A percentile compares a stretch with the other conserved stretches of the same genome.
Conservation (phyloP, 2,888 invertebrate species). For the Stramonita haemastoma region DNA sequence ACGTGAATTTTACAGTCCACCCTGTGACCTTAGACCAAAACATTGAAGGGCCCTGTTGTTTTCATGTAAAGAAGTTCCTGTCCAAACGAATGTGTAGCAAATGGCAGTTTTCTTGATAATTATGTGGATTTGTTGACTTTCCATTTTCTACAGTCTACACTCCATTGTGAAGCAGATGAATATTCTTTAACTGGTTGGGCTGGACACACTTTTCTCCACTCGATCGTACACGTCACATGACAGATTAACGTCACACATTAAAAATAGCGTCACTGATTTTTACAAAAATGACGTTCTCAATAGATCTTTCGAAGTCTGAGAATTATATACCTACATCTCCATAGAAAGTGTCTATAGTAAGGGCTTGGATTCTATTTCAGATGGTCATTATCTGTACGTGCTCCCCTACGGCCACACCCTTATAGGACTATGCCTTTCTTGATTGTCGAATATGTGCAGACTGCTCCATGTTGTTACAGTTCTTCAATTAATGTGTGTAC, state of each 20-base stretch:
- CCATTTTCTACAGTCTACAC: neutral
- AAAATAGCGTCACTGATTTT: neutral
- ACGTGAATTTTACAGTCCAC: too few relatives aligned
- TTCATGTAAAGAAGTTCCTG: too few relatives aligned
- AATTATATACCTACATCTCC: neutral
- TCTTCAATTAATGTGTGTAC: neutral
- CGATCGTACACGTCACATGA: neutral
- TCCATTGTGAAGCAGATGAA: neutral
- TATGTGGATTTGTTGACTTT: too few relatives aligned
- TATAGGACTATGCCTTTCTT: neutral
- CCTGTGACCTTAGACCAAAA: too few relatives aligned
- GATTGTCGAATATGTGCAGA: constrained; percentile 8
- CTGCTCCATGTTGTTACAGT: neutral
- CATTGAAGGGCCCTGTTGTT: too few relatives aligned
- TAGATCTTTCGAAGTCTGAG: neutral
- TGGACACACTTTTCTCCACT: neutral
- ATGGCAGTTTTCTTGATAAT: too few relatives aligned
- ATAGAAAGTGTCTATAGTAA: neutral
- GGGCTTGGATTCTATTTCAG: too few relatives aligned
- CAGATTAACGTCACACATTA: neutral
- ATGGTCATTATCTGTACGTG: neutral
- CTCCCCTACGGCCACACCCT: neutral
- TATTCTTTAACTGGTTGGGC: neutral
- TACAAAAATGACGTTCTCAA: neutral
- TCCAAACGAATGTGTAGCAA: too few relatives aligned